Percentiles rank a stretch among this genome's conserved stretches.
These are phyloP conservation scores for Macrotis lagotis DNA, from an alignment of 2,113 vertebrate species.

Conservation along the genomic window DNA sequence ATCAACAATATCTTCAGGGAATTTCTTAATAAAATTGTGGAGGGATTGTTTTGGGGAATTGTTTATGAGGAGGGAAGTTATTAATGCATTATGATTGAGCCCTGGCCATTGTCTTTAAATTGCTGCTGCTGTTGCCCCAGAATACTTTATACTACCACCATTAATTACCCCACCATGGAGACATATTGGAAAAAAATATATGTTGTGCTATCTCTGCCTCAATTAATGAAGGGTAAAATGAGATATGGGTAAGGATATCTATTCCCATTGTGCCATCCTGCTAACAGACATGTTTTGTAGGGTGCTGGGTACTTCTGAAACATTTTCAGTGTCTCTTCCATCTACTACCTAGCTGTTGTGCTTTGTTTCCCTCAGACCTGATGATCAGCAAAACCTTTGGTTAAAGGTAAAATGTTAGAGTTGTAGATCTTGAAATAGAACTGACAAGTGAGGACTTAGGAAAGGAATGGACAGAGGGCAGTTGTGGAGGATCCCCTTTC, in stretches of 20 bases:
- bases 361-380: conserved; percentile 36
- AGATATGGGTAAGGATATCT: neutral
- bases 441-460: neutral
- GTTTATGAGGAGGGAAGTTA: neutral
- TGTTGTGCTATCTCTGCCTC: neutral
- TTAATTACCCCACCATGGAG: neutral
- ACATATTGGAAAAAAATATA: neutral
- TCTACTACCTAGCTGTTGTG: conserved; percentile 18
- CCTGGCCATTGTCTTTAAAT: neutral
- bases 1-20: neutral
- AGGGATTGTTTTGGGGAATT: neutral
- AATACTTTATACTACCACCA: neutral
- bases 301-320: neutral
- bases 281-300: neutral
- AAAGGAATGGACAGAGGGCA: neutral
- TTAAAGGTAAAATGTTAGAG: neutral
- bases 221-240: neutral
- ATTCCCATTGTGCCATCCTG: neutral
- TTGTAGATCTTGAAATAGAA: conserved; percentile 24
- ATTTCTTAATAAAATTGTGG: neutral
- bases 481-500: neutral
- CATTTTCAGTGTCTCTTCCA: neutral
- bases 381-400: conserved; percentile 14
- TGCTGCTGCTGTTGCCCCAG: neutral
- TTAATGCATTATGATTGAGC: neutral